Percentiles rank a stretch among this genome's conserved stretches.
Conservation (phyloP, 2,797 vertebrate species). For the Melanotaenia maccullochi region DNA sequence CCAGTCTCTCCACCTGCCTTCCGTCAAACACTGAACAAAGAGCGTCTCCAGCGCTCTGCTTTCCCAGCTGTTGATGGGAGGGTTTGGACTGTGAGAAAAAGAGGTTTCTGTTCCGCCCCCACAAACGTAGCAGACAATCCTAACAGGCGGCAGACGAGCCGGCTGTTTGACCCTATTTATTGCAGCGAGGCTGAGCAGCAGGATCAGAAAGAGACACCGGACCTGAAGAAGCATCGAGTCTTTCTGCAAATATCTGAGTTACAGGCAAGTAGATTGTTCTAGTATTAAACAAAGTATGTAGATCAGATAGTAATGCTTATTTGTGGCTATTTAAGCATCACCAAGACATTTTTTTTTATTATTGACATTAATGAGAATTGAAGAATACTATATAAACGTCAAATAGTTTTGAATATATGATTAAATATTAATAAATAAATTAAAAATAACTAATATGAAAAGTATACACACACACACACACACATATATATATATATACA, state of each 20-base stretch:
- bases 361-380: too few species aligned
- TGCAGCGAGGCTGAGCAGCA: not conserved
- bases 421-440: too few species aligned
- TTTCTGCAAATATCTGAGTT: too few species aligned
- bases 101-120: constrained; percentile 56
- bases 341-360: too few species aligned
- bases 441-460: too few species aligned
- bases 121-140: constrained; percentile 49
- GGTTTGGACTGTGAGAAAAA: constrained; percentile 28
- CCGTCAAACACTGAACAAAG: constrained; percentile 66
- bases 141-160: constrained; percentile 61
- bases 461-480: too few species aligned
- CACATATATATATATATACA: too few species aligned
- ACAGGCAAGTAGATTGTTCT: not conserved
- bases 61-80: constrained; percentile 71
- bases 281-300: too few species aligned
- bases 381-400: too few species aligned
- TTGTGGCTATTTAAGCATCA: too few species aligned
- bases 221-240: not conserved
- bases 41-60: constrained; percentile 39
- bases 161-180: constrained; percentile 26
- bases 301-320: too few species aligned
- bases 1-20: constrained; percentile 61
- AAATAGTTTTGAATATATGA: too few species aligned
- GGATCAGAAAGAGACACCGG: not conserved